phyloP scores from a whole-genome alignment of 2,888 invertebrate genomes.

The Lasius platythorax region DNA sequence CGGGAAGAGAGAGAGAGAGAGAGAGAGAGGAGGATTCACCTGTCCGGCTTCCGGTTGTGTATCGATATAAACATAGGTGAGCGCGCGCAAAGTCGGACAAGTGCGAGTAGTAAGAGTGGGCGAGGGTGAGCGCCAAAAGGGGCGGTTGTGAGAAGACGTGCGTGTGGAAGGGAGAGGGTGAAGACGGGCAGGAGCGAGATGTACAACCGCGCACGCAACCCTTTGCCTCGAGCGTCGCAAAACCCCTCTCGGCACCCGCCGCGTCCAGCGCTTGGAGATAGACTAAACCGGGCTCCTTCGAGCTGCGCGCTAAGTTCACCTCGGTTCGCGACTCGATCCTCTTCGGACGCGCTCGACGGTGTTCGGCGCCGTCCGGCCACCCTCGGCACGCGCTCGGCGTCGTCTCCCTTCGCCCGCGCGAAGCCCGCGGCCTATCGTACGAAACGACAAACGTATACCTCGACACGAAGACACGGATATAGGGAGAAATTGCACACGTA shows the following conservation, averaged over 20 bases:
- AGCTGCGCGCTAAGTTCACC: conserved; percentile 73
- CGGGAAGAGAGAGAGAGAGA: not conserved
- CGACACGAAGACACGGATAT: conserved; percentile 27
- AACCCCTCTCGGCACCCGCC: conserved; percentile 70
- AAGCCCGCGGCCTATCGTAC: conserved; percentile 1
- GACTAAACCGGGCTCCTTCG: conserved; percentile 77
- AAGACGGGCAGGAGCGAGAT: conserved; percentile 24
- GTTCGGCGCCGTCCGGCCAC: conserved; percentile 40
- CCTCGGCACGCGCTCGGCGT: conserved; percentile 43
- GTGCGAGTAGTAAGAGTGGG: not conserved
- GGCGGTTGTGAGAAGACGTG: not conserved
- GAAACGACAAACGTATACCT: conserved; percentile 13
- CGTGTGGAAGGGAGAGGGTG: not conserved
- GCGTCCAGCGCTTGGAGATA: conserved; percentile 78
- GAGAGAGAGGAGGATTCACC: conserved; percentile 34
- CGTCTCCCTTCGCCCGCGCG: conserved; percentile 44
- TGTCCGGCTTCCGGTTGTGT: conserved; percentile 44
- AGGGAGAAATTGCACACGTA: conserved; percentile 37
- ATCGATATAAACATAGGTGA: conserved; percentile 39
- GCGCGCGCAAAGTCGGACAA: conserved; percentile 28
- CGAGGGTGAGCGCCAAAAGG: not conserved
- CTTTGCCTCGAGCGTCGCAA: conserved; percentile 45
- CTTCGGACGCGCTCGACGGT: conserved; percentile 63
- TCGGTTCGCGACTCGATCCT: conserved; percentile 71
- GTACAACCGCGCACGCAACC: conserved; percentile 46